Base-by-base conservation (phyloP, 2,888 invertebrate species). In the Notodromas monacha region DNA sequence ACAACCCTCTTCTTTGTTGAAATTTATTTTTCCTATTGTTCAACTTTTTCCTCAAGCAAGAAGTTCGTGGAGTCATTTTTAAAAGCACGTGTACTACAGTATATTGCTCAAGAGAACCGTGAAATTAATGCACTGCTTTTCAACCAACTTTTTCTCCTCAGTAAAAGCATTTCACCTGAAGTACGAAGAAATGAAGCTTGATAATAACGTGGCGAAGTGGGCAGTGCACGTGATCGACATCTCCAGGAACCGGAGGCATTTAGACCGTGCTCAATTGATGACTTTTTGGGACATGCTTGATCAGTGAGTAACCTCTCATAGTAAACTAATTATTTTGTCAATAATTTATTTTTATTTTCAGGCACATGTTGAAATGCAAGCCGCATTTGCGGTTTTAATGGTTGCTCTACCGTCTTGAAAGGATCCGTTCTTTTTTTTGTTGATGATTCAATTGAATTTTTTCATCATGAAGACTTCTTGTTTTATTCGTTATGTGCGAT, bases 261-360 rank as follows among this genome's bases (percentile, higher is more conserved):
- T 96, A 43, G 96, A 96, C 55, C 61, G 86, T 43, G 92, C 96
- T 28, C 70, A 72, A 15, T 57, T 96, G 31, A 74, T 86, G 60
- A 66, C 68, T 39, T 86, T 96, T 54, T 96, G 96, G 96, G 89
- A 89, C 50, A 68, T 68, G 37, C 57, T 96, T 26, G 92, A 92
- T 54, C 76, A 68, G 74, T 84, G 55, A 49, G 61, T 55, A 36
- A 14, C 11, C 8, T 11, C 11, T 13, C 26, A 12, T 34, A 14
- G 13, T 32, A 15, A 13, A 12, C 12, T 10, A 28, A 12, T 14
- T 4, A 8, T 32, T 26, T 11, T 31, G 32, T 6, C n/a, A n/a
- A n/a, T n/a, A n/a, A n/a, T n/a, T 21, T 21, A n/a, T 21, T 21
- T 6, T 8, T 8, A 8, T 49, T 65, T 54, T 34, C 60, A 73